Evolutionary conservation across 1,140 invertebrate genomes (phyloP).

Genomic region (Ceratina japonica): DNA sequence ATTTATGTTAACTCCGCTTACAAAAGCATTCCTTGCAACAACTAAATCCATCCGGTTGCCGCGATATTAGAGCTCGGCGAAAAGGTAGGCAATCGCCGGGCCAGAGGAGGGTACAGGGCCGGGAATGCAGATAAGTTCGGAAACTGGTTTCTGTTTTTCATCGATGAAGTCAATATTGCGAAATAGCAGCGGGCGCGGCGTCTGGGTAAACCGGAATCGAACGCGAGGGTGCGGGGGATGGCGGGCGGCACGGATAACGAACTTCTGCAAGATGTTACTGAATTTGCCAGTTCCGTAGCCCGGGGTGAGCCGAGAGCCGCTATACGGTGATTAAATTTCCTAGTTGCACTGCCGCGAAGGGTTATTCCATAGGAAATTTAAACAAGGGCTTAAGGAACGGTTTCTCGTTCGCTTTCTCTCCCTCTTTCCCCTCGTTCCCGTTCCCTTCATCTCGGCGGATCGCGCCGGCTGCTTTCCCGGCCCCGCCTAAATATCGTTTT

Average conservation of each 20-base stretch:
- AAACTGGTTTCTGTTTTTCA: conserved; percentile 70
- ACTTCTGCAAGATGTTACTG: conserved; percentile 66
- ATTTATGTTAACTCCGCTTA: not conserved
- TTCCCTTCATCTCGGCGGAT: conserved; percentile 13
- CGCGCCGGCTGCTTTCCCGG: conserved; percentile 27
- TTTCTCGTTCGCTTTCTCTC: conserved; percentile 13
- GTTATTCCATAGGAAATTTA: conserved; percentile 64
- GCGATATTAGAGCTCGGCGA: conserved; percentile 23
- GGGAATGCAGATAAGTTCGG: conserved; percentile 42
- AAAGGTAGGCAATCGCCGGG: conserved; percentile 18
- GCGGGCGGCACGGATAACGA: conserved; percentile 55
- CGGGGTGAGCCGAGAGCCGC: conserved; percentile 48
- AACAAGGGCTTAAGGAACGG: conserved; percentile 52
- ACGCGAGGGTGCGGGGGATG: not conserved
- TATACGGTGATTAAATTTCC: conserved; percentile 64
- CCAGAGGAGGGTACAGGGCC: not conserved
- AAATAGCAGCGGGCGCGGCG: conserved; percentile 56
- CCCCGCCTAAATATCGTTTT: conserved; percentile 55
- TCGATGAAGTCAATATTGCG: conserved; percentile 70
- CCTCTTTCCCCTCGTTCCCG: not conserved
- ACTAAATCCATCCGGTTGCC: not conserved
- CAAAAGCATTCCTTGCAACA: conserved; percentile 15
- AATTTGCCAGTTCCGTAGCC: conserved; percentile 61
- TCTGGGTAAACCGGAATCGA: conserved; percentile 54
- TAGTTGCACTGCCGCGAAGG: conserved; percentile 53